Conservation (phyloP, 1,140 invertebrate species). For the Prorops nasuta region DNA sequence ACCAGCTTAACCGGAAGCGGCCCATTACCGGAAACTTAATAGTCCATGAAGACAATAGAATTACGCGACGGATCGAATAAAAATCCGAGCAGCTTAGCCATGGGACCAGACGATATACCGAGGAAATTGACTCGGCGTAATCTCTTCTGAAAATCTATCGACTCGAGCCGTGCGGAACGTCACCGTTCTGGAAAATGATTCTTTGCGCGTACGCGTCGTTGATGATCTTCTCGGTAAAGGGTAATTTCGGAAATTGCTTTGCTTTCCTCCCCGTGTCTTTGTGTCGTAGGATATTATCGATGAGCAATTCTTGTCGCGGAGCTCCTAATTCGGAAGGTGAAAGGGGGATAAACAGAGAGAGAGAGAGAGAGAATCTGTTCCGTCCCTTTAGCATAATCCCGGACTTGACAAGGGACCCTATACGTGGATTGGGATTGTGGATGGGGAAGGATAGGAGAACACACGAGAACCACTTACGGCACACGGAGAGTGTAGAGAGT, state of each 20-base stretch:
- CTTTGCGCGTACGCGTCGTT: background rate
- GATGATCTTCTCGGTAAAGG: too few species aligned
- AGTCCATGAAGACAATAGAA: slow-evolving; percentile 59
- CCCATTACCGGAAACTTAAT: slow-evolving; percentile 55
- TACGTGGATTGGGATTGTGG: too few species aligned
- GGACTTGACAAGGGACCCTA: slow-evolving; percentile 38
- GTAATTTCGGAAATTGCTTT: slow-evolving; percentile 39
- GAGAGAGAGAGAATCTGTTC: too few species aligned
- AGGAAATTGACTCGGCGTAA: background rate
- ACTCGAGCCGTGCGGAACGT: background rate
- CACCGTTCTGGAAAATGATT: slow-evolving; percentile 37
- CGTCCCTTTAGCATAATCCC: slow-evolving; percentile 52
- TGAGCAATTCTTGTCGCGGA: too few species aligned
- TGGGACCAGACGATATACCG: background rate
- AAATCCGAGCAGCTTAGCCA: slow-evolving; percentile 32
- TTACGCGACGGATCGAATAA: slow-evolving; percentile 52
- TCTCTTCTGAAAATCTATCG: slow-evolving; percentile 4
- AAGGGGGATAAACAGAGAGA: too few species aligned
- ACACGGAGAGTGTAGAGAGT: slow-evolving; percentile 2
- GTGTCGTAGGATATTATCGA: too few species aligned
- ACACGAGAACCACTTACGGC: slow-evolving; percentile 16
- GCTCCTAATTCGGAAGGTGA: slow-evolving; percentile 44
- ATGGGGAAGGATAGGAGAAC: too few species aligned
- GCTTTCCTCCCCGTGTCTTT: too few species aligned
- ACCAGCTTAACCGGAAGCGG: slow-evolving; percentile 47